Conservation (phyloP, 2,113 vertebrate species). For the Mustela nigripes region DNA sequence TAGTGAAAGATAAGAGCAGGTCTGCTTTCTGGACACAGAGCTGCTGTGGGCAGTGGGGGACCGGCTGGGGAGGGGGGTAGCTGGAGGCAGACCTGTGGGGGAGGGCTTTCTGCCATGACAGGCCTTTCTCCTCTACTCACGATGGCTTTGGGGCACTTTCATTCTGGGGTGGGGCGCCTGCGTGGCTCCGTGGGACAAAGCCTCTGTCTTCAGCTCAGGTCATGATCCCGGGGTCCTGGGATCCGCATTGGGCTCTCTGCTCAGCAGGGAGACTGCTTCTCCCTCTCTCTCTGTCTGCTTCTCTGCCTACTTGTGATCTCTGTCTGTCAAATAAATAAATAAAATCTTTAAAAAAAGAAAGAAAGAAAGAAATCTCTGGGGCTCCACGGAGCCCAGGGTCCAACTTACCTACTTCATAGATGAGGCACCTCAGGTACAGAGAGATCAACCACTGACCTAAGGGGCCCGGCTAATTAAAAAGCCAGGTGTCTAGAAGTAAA, state of each 20-base stretch:
- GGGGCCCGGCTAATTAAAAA: background rate
- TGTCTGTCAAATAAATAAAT: too few relatives aligned
- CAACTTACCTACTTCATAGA: background rate
- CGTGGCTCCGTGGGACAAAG: too few relatives aligned
- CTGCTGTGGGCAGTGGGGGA: background rate
- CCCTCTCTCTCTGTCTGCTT: too few relatives aligned
- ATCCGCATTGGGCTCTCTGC: too few relatives aligned
- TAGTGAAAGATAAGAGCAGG: background rate
- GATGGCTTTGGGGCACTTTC: background rate
- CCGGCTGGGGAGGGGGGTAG: background rate
- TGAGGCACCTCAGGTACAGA: background rate
- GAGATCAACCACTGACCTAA: background rate
- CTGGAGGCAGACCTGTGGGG: background rate
- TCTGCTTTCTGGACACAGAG: background rate
- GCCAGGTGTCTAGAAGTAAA: background rate
- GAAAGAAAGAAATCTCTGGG: background rate
- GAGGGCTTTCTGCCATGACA: background rate
- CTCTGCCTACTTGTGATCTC: too few relatives aligned
- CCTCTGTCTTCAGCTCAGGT: too few relatives aligned
- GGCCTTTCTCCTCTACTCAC: background rate
- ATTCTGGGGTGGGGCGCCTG: background rate
- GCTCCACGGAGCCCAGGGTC: background rate
- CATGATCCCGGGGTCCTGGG: too few relatives aligned
- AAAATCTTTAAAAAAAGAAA: too few relatives aligned
- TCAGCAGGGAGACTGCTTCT: too few relatives aligned